Base-by-base conservation (phyloP, 1,140 invertebrate species). In the Aphidius ervi region DNA sequence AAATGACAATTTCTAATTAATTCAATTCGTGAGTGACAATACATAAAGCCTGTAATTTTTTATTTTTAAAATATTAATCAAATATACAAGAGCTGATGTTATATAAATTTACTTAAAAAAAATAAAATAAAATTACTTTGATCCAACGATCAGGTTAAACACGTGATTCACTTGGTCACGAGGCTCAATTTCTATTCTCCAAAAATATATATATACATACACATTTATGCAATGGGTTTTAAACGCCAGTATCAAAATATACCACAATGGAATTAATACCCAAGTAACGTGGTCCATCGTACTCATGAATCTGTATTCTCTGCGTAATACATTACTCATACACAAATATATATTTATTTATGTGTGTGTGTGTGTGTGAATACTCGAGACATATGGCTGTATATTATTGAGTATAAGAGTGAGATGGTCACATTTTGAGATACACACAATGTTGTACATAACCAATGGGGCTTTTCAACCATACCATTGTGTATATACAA, bases 191-290 rank as follows among this genome's bases (percentile, higher is more conserved):
- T 23, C 1, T 7, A n/a, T 54, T 56, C 53, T 42, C 53, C 40
- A 5, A 49, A 50, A 23, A 23, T 23, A 31, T 20, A 9, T 3
- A 16, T 3, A 37, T 9, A 3, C 8, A 37, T 9, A 3, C 8
- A 50, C 39, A 40, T 56, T n/a, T 45, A 45, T 23, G 41, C n/a
- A 42, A 55, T 55, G 10, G 58, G 41, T 41, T 48, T 46, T 31
- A 49, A 64, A 55, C 62, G 65, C 59, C 59, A 64, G 63, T 49
- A 48, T 31, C 40, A 50, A 41, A 37, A 54, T 49, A 50, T 65
- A 50, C 56, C 65, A 61, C 67, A 70, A 66, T 61, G 54, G 62
- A 63, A 68, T 68, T 68, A 70, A 67, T 61, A 58, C 65, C 58
- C 42, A 50, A 61, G 53, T 43, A 63, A 57, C 59, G 63, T 57